Base-by-base conservation (phyloP, 2,113 vertebrate species). In the Psilopsiagon aymara region DNA sequence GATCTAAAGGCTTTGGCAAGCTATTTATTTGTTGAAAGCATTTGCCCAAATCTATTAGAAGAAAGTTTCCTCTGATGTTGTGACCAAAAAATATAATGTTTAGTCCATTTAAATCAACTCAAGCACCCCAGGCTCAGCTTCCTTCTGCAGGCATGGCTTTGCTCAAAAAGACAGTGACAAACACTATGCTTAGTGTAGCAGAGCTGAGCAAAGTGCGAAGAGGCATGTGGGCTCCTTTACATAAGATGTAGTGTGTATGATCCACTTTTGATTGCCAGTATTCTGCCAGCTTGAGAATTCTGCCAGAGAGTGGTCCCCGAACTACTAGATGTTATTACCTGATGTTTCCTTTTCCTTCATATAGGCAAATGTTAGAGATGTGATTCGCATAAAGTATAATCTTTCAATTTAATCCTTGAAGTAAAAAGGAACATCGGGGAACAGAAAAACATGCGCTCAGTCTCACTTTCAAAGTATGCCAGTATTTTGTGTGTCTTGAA, bases 401-500 rank as follows among this genome's bases (percentile, higher is more conserved):
- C 68, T 88, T 93, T 60, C 57, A 91, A 64, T 79, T 67, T 81
- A 90, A 90, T 95, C 66, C 63, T 62, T 23, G 29, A 88, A 91
- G 90, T 83, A 67, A 76, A 91, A 95, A 57, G 41, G 63, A 85
- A 20, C 49, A n/a, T 82, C 33, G 46, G 18, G 62, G 53, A 92
- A 59, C 14, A 52, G 66, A 64, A 79, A 82, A 52, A 51, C 39
- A 7, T 35, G 44, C 55, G 51, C 55, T 74, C 46, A 17, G 43
- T 80, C 75, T 88, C n/a, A 25, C 90, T 70, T 80, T 90, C 64
- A 28, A 83, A 74, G n/a, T 59, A 20, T 83, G 43, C 55, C 25
- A 11, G 87, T 88, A 31, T 85, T 52, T 55, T 86, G 1, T 59
- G 29, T 28, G 67, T 91, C 78, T 74, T 67, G n/a, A 67, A 75